phyloP scores from a whole-genome alignment of 2,113 vertebrate genomes.

The Saimiri boliviensis region DNA sequence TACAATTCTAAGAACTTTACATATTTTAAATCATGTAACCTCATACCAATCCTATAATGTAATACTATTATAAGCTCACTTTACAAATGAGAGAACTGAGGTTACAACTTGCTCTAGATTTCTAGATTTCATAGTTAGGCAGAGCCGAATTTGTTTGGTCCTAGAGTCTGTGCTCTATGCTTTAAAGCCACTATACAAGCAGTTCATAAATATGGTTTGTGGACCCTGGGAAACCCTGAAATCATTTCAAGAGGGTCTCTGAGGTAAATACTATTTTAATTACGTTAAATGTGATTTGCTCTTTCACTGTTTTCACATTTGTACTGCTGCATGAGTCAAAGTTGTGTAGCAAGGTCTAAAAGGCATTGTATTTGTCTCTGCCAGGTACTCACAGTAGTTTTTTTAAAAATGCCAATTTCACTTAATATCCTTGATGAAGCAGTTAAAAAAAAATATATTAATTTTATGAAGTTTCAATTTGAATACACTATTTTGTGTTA shows the following conservation, averaged over 20 bases:
- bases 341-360: neutral
- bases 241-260: neutral
- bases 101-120: neutral
- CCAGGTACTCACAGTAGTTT: neutral
- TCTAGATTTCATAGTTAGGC: neutral
- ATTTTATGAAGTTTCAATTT: slow-evolving; percentile 4
- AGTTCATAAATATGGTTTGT: neutral
- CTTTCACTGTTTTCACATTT: slow-evolving; percentile 24
- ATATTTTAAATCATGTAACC: neutral
- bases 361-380: neutral
- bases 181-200: neutral
- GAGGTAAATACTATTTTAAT: neutral
- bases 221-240: neutral
- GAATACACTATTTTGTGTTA: neutral
- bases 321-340: neutral
- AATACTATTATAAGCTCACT: neutral
- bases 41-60: neutral
- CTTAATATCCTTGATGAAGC: neutral
- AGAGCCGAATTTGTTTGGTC: neutral
- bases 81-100: slow-evolving; percentile 6
- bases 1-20: neutral
- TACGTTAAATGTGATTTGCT: neutral
- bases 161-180: neutral
- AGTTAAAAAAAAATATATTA: slow-evolving; percentile 11
- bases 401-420: neutral